These are phyloP conservation scores for Holocentrus rufus DNA, from an alignment of 2,797 vertebrate species.

Conservation along the genomic window DNA sequence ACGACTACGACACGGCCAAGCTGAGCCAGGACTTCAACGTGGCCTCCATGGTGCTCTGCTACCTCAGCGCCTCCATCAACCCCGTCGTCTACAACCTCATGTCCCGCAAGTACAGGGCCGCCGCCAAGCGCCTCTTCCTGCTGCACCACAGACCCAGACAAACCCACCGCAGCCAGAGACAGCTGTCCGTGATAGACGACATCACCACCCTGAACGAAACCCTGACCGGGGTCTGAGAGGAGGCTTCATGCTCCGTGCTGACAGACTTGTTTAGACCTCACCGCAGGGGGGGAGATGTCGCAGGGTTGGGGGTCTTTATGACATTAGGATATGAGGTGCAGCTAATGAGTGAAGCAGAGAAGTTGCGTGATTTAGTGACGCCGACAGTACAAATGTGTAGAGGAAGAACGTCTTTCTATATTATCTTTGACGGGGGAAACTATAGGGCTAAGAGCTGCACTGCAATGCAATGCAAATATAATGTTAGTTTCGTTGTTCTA, in stretches of 20 bases:
- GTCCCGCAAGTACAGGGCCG: slow-evolving; percentile 87
- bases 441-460: slow-evolving; percentile 11
- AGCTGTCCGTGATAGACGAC: slow-evolving; percentile 68
- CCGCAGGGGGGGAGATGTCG: slow-evolving; percentile 3
- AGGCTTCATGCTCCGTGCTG: not conserved
- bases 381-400: not conserved
- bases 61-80: slow-evolving; percentile 90
- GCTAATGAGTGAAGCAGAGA: not conserved
- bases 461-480: slow-evolving; percentile 27
- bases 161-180: slow-evolving; percentile 55
- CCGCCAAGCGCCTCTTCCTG: slow-evolving; percentile 85
- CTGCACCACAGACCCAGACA: slow-evolving; percentile 52
- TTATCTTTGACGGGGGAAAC: not conserved
- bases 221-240: slow-evolving; percentile 71
- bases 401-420: slow-evolving; percentile 16
- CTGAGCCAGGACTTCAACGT: slow-evolving; percentile 90
- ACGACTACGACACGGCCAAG: slow-evolving; percentile 78
- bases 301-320: not conserved
- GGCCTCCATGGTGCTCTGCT: slow-evolving; percentile 90
- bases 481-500: slow-evolving; percentile 8
- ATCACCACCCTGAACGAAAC: slow-evolving; percentile 75
- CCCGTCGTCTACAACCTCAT: slow-evolving; percentile 91
- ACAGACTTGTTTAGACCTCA: slow-evolving; percentile 12
- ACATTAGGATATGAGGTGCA: slow-evolving; percentile 9
- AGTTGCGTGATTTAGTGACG: not conserved